A percentile compares a stretch with the other conserved stretches of the same genome.
Conservation (phyloP, 2,888 invertebrate species). For the Nycteola revayana region DNA sequence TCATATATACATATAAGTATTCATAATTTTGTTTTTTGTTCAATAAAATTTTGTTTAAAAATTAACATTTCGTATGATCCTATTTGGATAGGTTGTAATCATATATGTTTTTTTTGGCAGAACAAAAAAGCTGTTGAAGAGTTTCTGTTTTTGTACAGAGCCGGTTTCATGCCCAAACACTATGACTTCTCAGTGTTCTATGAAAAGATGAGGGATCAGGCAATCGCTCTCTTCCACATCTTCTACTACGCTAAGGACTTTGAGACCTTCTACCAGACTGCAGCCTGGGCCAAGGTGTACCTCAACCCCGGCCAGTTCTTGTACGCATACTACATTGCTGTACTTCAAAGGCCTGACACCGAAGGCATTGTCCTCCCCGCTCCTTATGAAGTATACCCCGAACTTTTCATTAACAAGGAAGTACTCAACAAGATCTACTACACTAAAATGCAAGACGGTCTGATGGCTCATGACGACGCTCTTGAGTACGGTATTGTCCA, state of each 20-base stretch:
- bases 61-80: too few species aligned
- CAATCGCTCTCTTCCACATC: slow-evolving; percentile 77
- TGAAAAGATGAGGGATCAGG: slow-evolving; percentile 68
- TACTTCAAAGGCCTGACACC: slow-evolving; percentile 82
- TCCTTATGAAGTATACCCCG: slow-evolving; percentile 85
- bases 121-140: slow-evolving; percentile 66
- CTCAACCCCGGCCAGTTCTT: slow-evolving; percentile 84
- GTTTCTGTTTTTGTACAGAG: slow-evolving; percentile 60
- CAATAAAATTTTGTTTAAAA: too few species aligned
- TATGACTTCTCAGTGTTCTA: slow-evolving; percentile 77
- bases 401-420: slow-evolving; percentile 83
- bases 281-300: slow-evolving; percentile 79
- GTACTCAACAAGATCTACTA: slow-evolving; percentile 69
- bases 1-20: too few species aligned
- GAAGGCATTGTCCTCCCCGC: slow-evolving; percentile 83
- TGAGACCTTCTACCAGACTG: slow-evolving; percentile 82
- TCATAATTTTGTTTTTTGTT: too few species aligned
- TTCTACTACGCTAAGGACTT: slow-evolving; percentile 84
- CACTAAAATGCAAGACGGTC: slow-evolving; percentile 62
- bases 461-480: slow-evolving; percentile 48
- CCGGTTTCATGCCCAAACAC: slow-evolving; percentile 71
- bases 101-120: slow-evolving; percentile 54
- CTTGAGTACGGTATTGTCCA: slow-evolving; percentile 59
- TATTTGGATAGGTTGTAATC: too few species aligned
- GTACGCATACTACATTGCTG: slow-evolving; percentile 83